Conservation (phyloP, 2,113 vertebrate species). For the Proterorhinus semilunaris region DNA sequence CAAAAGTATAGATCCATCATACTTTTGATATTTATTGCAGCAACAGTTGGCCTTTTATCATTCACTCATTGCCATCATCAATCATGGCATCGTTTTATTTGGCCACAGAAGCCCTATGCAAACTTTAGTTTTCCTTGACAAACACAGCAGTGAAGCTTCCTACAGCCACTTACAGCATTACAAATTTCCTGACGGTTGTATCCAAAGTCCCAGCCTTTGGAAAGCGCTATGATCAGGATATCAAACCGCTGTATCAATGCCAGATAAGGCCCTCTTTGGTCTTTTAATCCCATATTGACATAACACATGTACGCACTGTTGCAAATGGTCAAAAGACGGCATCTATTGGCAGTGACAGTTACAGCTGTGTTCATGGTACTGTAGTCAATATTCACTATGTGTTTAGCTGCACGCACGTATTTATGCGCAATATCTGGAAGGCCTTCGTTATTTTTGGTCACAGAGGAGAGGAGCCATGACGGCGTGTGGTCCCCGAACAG, state of each 20-base stretch:
- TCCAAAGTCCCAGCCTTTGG: slow-evolving; percentile 50
- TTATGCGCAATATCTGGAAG: slow-evolving; percentile 57
- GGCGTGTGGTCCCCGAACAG: slow-evolving; percentile 76
- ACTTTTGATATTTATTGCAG: slow-evolving; percentile 53
- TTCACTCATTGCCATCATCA: slow-evolving; percentile 51
- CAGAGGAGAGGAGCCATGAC: slow-evolving; percentile 67
- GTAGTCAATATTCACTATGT: slow-evolving; percentile 22
- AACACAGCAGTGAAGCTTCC: slow-evolving; percentile 50
- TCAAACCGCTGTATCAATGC: slow-evolving; percentile 13
- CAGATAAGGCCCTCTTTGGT: slow-evolving; percentile 32
- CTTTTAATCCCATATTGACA: slow-evolving; percentile 18
- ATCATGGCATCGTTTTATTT: slow-evolving; percentile 62
- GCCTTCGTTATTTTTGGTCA: slow-evolving; percentile 70
- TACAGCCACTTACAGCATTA: slow-evolving; percentile 42
- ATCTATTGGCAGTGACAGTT: background rate
- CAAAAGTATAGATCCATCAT: slow-evolving; percentile 26
- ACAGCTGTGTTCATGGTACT: slow-evolving; percentile 12
- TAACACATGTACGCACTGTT: slow-evolving; percentile 12
- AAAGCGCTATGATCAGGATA: slow-evolving; percentile 37
- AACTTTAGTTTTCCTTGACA: slow-evolving; percentile 40
- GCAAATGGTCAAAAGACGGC: slow-evolving; percentile 7
- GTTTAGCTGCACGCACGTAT: slow-evolving; percentile 25
- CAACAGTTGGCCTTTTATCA: slow-evolving; percentile 46
- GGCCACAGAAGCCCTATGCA: slow-evolving; percentile 39
- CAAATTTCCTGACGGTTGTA: slow-evolving; percentile 32